Evolutionary conservation across 2,797 vertebrate species (phyloP).

Genomic region (Sebastolobus altivelis): DNA sequence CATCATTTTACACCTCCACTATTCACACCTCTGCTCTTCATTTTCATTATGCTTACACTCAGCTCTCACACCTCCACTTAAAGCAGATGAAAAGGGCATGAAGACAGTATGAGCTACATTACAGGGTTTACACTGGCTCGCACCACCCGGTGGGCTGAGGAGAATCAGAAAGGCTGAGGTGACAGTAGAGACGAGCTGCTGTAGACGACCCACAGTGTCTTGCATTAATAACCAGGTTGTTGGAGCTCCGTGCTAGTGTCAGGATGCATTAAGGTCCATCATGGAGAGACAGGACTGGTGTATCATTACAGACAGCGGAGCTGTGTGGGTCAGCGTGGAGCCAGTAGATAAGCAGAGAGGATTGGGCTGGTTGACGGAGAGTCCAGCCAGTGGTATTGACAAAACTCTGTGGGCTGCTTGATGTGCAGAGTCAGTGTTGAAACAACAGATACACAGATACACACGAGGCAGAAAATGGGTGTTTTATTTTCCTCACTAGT

Average conservation of each 20-base stretch:
- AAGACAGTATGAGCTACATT: conserved; percentile 22
- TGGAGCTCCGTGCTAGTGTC: conserved; percentile 41
- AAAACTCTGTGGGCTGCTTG: conserved; percentile 60
- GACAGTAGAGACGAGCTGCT: conserved; percentile 22
- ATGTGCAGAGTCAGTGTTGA: conserved; percentile 49
- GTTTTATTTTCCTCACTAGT: neutral
- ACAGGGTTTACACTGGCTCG: conserved; percentile 21
- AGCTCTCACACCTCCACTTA: conserved; percentile 38
- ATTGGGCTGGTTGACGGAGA: conserved; percentile 37
- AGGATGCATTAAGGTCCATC: conserved; percentile 61
- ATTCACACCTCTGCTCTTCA: conserved; percentile 42
- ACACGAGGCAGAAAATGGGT: neutral
- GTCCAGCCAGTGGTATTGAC: conserved; percentile 49
- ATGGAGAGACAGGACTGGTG: conserved; percentile 40
- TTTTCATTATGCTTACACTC: conserved; percentile 14
- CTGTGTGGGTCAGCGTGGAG: conserved; percentile 64
- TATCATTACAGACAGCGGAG: conserved; percentile 56
- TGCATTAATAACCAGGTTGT: conserved; percentile 54
- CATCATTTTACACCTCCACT: conserved; percentile 29
- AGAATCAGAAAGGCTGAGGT: conserved; percentile 47
- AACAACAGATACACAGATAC: conserved; percentile 60
- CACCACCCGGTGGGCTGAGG: conserved; percentile 27
- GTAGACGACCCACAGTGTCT: conserved; percentile 40
- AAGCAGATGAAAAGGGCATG: conserved; percentile 16
- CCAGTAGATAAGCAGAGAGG: conserved; percentile 47